Evolutionary conservation across 2,888 invertebrate species (phyloP), one percentile per base, ranked within the genome.

Genomic region (Hyposoter dolosus): DNA sequence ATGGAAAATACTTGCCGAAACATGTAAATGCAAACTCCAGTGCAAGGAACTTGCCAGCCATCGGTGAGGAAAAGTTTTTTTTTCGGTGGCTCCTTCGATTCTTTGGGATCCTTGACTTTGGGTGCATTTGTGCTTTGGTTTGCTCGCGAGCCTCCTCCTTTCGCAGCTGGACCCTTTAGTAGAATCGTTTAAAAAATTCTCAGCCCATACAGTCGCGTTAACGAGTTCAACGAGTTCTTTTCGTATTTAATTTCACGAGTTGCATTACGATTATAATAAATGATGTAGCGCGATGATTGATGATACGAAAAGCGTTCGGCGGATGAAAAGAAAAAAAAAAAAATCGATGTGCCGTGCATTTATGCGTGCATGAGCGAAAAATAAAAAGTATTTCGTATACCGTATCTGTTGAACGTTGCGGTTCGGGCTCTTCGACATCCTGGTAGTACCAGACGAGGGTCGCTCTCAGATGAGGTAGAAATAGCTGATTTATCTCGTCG

Each of bases 381-480:
- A 63, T 60, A 74, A 71, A 28, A n/a, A 32, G 28, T 47, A 2
- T 50, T 72, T 60, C n/a, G 63, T 85, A 84, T 91, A 95, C 95
- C 89, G 89, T 92, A 79, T 95, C 95, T 9, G 88, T 78, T 1
- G 93, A 90, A 17, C 93, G 92, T n/a, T 92, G 90, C 0, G 91
- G 89, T 88, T 96, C 96, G 0, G 95, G 95, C 90, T 97, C 97
- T 89, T 97, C 97, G 72, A 97, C 96, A 85, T 98, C 98, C 94
- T 98, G 98, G 92, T 98, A 98, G 94, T 97, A 98, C 98, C 98
- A 98, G 89, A 98, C 95, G 45, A 98, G 95, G 90, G 98, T 98
- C 89, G 97, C 97, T 90, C 97, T 96, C 97, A 97, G 97, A 91
- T 98, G 97, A 0, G 98, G 98, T 43, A 98, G 95, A 92, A 98